Evolutionary conservation across 2,888 invertebrate species (phyloP).

Genomic region (Ypsolopha sequella): DNA sequence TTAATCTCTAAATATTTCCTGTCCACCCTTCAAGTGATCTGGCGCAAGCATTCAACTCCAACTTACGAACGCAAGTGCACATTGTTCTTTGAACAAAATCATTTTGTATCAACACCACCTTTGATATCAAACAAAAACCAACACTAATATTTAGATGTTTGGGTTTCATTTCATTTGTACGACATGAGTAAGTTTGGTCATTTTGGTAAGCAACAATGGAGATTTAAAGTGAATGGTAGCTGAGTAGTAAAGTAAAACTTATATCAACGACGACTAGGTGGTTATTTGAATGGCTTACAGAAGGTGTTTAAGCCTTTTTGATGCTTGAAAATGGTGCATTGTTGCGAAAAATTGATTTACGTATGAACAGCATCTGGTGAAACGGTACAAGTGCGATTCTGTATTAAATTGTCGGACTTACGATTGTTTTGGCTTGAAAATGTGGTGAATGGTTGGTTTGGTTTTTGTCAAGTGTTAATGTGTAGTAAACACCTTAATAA

Average conservation of each 20-base stretch:
- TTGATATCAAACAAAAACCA: background rate
- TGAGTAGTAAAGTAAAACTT: background rate
- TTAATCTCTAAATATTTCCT: conserved; percentile 10
- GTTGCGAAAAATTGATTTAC: conserved; percentile 68
- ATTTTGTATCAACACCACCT: background rate
- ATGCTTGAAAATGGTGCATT: conserved; percentile 20
- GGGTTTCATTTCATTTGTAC: background rate
- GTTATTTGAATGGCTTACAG: conserved; percentile 7
- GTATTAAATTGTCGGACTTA: background rate
- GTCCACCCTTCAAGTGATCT: conserved; percentile 44
- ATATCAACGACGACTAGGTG: conserved; percentile 10
- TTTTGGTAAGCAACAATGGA: background rate
- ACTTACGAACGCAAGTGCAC: conserved; percentile 53
- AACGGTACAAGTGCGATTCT: conserved; percentile 11
- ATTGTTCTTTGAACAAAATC: conserved; percentile 33
- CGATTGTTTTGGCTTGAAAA: no score
- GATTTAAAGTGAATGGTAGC: background rate
- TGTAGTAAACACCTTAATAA: no score
- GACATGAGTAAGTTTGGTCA: background rate
- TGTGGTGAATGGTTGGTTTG: no score
- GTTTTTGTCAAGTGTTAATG: no score
- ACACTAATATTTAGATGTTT: background rate
- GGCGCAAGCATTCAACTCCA: conserved; percentile 50
- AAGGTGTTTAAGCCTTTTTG: conserved; percentile 12
- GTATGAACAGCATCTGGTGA: conserved; percentile 48